Conservation (phyloP, 2,113 vertebrate genomes). For the Turdus rufiventris region DNA sequence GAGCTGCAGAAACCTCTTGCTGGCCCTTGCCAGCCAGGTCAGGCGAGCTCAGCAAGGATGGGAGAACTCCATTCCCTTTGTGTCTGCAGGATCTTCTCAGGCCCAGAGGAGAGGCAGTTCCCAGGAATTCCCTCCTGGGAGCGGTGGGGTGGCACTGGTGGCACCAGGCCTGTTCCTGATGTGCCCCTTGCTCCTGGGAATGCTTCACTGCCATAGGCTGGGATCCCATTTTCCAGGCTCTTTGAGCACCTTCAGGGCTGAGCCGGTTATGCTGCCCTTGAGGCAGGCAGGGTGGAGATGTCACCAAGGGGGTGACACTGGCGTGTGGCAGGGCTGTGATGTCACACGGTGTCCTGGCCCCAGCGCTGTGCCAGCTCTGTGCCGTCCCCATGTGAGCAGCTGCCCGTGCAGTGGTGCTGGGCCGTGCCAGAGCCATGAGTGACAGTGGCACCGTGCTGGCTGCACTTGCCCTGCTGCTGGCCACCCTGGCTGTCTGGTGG, state of each 20-base stretch:
- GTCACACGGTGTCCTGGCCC: neutral
- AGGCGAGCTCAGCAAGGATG: neutral
- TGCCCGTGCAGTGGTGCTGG: rapidly evolving
- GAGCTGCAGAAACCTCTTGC: neutral
- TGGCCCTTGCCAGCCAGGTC: neutral
- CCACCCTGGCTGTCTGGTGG: neutral
- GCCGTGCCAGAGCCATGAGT: rapidly evolving
- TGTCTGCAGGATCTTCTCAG: neutral
- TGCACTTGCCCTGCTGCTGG: neutral
- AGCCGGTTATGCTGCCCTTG: neutral
- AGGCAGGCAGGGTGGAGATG: neutral
- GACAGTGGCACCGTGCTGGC: too few species aligned
- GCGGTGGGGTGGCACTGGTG: neutral
- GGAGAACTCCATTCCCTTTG: neutral
- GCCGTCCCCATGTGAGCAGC: neutral
- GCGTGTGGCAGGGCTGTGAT: neutral
- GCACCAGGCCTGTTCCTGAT: neutral
- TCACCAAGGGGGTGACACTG: neutral
- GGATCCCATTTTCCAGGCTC: neutral
- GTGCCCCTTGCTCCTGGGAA: neutral
- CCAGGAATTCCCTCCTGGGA: neutral
- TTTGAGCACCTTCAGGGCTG: neutral
- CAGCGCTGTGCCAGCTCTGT: neutral
- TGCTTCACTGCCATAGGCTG: neutral
- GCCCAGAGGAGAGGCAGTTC: neutral